Conservation (phyloP, 2,888 invertebrate genomes). For the Nomada flava region DNA sequence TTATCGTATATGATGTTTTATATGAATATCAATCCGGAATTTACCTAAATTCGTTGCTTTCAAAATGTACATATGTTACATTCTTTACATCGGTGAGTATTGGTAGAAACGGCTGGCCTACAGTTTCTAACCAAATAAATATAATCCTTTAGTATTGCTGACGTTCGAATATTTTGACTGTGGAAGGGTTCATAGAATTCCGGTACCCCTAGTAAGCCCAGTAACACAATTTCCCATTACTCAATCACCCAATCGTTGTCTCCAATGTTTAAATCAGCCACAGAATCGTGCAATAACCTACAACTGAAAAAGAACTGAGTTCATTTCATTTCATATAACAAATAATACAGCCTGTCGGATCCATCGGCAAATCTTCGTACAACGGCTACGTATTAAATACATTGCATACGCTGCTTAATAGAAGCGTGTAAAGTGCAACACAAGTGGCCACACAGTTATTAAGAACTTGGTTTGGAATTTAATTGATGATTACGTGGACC, state of each 20-base stretch:
- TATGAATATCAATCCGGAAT: slow-evolving; percentile 27
- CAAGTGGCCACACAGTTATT: no score
- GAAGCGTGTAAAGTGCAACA: no score
- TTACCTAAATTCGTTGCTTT: slow-evolving; percentile 24
- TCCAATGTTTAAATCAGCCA: not conserved
- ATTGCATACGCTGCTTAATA: no score
- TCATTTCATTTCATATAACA: not conserved
- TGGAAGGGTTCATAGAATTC: slow-evolving; percentile 56
- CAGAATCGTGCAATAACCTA: slow-evolving; percentile 18
- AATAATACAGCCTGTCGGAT: not conserved
- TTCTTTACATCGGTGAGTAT: slow-evolving; percentile 65
- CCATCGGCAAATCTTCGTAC: not conserved
- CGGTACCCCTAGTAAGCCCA: slow-evolving; percentile 48
- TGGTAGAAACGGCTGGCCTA: not conserved
- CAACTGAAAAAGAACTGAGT: not conserved
- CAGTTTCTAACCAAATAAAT: slow-evolving; percentile 53
- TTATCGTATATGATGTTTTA: slow-evolving; percentile 45
- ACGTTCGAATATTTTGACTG: slow-evolving; percentile 64
- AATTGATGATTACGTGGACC: no score
- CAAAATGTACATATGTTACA: slow-evolving; percentile 62
- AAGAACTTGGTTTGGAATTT: no score
- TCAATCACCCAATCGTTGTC: not conserved
- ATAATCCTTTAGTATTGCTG: slow-evolving; percentile 57
- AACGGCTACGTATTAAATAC: no score
- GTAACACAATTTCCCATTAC: not conserved